Base-by-base conservation (phyloP, 2,797 vertebrate species). In the Malacoraja senta region DNA sequence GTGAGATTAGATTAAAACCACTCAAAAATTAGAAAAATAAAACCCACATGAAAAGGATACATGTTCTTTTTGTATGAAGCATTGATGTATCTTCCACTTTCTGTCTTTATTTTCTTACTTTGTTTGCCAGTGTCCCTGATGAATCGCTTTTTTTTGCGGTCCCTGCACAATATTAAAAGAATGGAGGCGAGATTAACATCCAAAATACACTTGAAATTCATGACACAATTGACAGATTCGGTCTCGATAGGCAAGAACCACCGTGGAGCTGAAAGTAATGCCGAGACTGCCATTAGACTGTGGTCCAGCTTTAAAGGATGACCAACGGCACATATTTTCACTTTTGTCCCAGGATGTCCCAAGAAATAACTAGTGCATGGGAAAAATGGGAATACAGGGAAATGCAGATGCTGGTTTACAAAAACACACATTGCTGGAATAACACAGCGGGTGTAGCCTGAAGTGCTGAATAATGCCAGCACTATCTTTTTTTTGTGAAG, bases 91-190 rank as follows among this genome's bases (percentile, higher is more conserved):
- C 95, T 96, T 1, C 98, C 98, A 0, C 97, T 98, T 90, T 99
- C 98, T 0, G 96, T 98, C 94, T 94, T 97, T 93, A 99, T 96
- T 95, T 98, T 99, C 95, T 97, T 98, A 93, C 96, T 96, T 84
- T 98, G 97, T 93, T 98, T 98, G 90, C 98, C 98, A 0, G 95
- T 96, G 68, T 98, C 97, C 72, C 94, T 96, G 93, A 99, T 96
- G 0, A 99, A 99, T 0, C 98, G 97, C 95, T 99, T 99, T 95
- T 95, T 98, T 95, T 99, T 99, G 32, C 98, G 97, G 94, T 99
- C 99, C 99, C 98, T 99, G 63, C 0, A n/a, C 83, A 93, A 72
- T 19, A 63, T 35, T 68, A 53, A 76, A 32, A 83, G 44, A 86
- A 61, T 68, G 19, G 6, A 83, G 44, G 1, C 1, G n/a, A 21